Evolutionary conservation across 2,113 vertebrate species (phyloP), one percentile per base, ranked within the genome.

Genomic region (Notarius quadriscutis): DNA sequence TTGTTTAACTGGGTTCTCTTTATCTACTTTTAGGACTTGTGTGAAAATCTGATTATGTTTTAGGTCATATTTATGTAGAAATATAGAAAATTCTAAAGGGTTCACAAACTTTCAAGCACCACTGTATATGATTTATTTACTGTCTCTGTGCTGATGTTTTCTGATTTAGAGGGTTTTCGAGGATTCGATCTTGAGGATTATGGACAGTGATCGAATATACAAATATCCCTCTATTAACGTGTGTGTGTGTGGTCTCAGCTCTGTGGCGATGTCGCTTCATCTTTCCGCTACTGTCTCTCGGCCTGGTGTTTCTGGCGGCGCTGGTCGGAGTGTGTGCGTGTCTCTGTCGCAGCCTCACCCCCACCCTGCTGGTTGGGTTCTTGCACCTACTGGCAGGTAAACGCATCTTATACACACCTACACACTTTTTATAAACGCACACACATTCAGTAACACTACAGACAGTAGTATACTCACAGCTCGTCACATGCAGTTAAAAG

Each of bases 191-290:
- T 30, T 69, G 27, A 69, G 5, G 11, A 15, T 69, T 11, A 15
- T 69, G n/a, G 7, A 41, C 7, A 30, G 12, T 69, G 30, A 69
- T 30, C 6, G 34, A 41, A 41, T 41, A 41, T 2, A 41, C 34
- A 41, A 3, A 41, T 41, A 41, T 41, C 34, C 34, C 34, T 41
- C 57, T 11, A n/a, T 14, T 57, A n/a, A 51, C 50, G 14, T 55
- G 12, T n/a, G 11, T 27, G 51, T 55, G 50, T 78, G 48, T 79
- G 51, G 15, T 86, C 20, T 34, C 91, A 99, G 98, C 98, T 92
- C 94, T 99, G 89, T 99, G 98, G 97, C 96, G 97, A 77, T 95
- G 96, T 89, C 98, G 99, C 94, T 97, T 99, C 87, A 95, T 99
- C 25, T 93, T 99, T 57, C 98, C 98, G 0, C 94, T 99, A 92